phyloP scores from a whole-genome alignment of 2,797 vertebrate genomes.

The Fringilla coelebs region DNA sequence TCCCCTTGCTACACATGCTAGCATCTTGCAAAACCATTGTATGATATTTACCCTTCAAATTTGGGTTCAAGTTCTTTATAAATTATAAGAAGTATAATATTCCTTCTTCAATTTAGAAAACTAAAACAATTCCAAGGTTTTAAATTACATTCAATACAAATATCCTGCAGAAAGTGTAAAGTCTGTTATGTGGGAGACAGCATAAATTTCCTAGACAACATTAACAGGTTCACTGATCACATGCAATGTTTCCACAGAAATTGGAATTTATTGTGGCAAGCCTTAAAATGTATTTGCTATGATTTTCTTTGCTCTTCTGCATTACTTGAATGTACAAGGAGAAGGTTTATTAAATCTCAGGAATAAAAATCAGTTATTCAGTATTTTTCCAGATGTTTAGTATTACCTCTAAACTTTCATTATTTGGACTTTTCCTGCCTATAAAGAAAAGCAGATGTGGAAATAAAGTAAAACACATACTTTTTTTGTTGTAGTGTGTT shows the following conservation, averaged over 20 bases:
- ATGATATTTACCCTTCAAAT: background rate
- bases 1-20: background rate
- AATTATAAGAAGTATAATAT: constrained; percentile 2
- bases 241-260: background rate
- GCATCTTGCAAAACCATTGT: background rate
- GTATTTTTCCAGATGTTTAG: background rate
- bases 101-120: background rate
- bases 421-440: background rate
- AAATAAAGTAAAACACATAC: background rate
- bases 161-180: background rate
- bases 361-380: background rate
- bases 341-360: background rate
- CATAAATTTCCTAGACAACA: background rate
- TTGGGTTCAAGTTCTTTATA: background rate
- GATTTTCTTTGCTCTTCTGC: background rate
- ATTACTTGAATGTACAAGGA: background rate
- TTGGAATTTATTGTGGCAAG: background rate
- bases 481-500: no score
- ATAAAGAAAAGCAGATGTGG: background rate
- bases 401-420: background rate
- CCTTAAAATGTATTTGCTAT: background rate
- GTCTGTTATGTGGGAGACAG: background rate
- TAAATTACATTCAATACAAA: background rate
- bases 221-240: background rate
- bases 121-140: background rate